These are phyloP conservation scores for Ptyas mucosa DNA, from an alignment of 2,113 vertebrate genomes.

Conservation along the genomic window DNA sequence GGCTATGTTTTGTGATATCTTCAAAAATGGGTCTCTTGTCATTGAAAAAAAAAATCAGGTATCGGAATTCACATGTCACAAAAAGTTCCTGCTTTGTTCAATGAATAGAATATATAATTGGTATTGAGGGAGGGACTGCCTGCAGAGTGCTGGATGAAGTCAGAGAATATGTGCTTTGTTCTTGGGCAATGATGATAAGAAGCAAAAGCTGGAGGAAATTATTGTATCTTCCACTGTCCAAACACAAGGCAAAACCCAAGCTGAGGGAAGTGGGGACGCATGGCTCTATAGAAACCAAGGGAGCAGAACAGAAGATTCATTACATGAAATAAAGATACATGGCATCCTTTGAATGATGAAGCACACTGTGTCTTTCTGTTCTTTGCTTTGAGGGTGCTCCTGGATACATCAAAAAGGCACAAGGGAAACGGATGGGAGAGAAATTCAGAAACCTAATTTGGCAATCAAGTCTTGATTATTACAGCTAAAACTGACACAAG, in stretches of 20 bases:
- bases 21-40: background rate
- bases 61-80: fast-evolving
- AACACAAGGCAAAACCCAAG: background rate
- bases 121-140: background rate
- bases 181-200: background rate
- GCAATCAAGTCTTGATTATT: background rate
- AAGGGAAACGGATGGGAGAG: background rate
- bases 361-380: fast-evolving
- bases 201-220: background rate
- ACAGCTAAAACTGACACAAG: background rate
- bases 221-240: background rate
- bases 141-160: background rate
- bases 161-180: background rate
- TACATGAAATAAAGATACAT: background rate
- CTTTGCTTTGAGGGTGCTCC: background rate
- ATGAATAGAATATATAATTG: background rate
- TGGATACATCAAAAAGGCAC: background rate
- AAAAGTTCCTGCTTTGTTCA: background rate
- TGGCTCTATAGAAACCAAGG: background rate
- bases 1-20: background rate
- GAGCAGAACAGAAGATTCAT: conserved; percentile 5
- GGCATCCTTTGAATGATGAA: background rate
- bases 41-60: background rate
- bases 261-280: background rate
- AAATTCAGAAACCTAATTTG: fast-evolving